Conservation (phyloP, 2,113 vertebrate genomes). For the Sminthopsis crassicaudata region DNA sequence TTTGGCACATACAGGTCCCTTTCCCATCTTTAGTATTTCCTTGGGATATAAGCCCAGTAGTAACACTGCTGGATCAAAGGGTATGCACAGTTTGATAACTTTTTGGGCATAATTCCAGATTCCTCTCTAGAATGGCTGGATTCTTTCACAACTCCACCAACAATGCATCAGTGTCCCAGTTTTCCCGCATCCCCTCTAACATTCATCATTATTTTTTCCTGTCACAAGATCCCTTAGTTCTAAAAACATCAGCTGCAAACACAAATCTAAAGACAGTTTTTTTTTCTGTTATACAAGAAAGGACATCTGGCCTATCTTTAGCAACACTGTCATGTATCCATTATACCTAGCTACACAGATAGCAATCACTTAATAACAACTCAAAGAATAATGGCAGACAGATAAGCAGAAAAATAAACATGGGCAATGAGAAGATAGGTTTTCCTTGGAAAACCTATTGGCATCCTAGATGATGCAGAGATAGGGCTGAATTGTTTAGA, state of each 20-base stretch:
- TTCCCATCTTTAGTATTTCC: no score
- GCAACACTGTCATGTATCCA: neutral
- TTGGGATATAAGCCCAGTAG: no score
- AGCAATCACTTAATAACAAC: neutral
- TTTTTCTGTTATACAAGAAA: conserved; percentile 26
- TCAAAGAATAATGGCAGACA: neutral
- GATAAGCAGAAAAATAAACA: neutral
- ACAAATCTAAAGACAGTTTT: conserved; percentile 3
- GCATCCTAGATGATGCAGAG: neutral
- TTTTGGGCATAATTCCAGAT: no score
- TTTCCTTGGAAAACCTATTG: no score
- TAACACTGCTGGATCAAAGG: no score
- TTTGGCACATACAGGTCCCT: no score
- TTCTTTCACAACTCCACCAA: no score
- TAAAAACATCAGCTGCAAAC: conserved; percentile 54
- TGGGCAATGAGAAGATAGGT: neutral
- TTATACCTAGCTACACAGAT: neutral
- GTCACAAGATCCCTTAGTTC: conserved; percentile 44
- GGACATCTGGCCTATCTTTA: conserved; percentile 21
- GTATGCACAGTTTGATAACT: no score
- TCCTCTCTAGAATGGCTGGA: no score
- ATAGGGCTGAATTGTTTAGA: neutral
- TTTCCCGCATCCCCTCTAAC: no score
- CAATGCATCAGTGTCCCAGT: no score
- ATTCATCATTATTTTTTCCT: no score